Base-by-base conservation (phyloP, 2,888 invertebrate species). In the Eretmocerus hayati region DNA sequence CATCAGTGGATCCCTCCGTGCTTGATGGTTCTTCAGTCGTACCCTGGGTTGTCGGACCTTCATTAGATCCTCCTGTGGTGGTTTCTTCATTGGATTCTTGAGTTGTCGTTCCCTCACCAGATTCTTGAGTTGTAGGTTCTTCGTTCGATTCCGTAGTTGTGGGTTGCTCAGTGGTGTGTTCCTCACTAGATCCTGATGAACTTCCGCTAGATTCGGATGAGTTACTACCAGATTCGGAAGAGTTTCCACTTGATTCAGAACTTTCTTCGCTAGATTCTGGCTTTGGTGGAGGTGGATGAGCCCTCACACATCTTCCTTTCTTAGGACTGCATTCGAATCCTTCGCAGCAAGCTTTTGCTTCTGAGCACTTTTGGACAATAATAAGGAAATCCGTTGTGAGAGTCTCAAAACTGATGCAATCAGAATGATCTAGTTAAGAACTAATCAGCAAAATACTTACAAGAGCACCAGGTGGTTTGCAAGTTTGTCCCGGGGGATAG, bases 271-370 rank as follows among this genome's bases (percentile, higher is more conserved):
- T n/a, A n/a, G n/a, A n/a, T n/a, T n/a, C n/a, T n/a, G n/a, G n/a
- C n/a, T n/a, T n/a, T 6, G 31, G 33, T 33, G 33, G 33, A 9
- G 26, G 26, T 26, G 26, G 26, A 9, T 11, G 8, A 9, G 26
- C 8, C 11, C 26, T 26, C 5, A 33, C 33, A 16, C 33, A 33
- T 6, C 33, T 13, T 9, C n/a, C 8, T 15, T 5, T 13, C n/a
- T n/a, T n/a, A 9, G 47, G 48, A 22, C 53, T 49, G 19, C 56
- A 56, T n/a, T 50, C 38, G 4, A 42, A 50, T 21, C 35, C 26
- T 16, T 40, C 15, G 18, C 56, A 56, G 35, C 56, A 56, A 18
- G 51, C 42, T 6, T 38, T 18, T 3, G 39, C 33, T 18, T 31
- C 40, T 5, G 31, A 26, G 40, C 55, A 53, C 52, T 53, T 16